phyloP scores from a whole-genome alignment of 2,113 vertebrate genomes.

The Mustela lutreola region DNA sequence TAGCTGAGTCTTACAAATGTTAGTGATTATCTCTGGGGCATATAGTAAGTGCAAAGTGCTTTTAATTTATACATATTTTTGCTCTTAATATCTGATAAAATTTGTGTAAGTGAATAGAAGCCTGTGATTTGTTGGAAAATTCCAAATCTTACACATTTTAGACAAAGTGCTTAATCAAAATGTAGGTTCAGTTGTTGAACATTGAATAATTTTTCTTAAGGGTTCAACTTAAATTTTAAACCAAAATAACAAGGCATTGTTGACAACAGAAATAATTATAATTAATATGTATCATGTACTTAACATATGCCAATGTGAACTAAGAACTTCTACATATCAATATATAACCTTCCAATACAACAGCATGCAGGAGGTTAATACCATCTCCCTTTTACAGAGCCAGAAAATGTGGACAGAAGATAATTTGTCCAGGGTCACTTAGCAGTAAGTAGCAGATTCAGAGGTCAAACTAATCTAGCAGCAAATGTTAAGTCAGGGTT shows the following conservation, averaged over 20 bases:
- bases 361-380: not conserved
- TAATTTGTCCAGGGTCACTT: not conserved
- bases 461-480: not conserved
- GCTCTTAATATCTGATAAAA: not conserved
- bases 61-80: not conserved
- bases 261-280: not conserved
- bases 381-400: not conserved
- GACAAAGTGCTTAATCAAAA: not conserved
- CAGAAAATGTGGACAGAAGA: not conserved
- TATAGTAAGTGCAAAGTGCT: not conserved
- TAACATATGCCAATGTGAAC: not conserved
- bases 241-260: not conserved
- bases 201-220: not conserved
- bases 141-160: not conserved
- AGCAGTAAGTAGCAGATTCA: not conserved
- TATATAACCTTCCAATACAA: not conserved
- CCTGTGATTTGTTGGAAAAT: not conserved
- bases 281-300: not conserved
- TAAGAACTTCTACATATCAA: not conserved
- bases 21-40: not conserved
- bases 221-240: not conserved
- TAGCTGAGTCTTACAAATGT: not conserved
- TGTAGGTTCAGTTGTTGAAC: not conserved
- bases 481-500: not conserved
- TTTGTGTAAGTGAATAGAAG: not conserved